Evolutionary conservation across 1,140 invertebrate species (phyloP).

Genomic region (Pollicipes pollicipes): DNA sequence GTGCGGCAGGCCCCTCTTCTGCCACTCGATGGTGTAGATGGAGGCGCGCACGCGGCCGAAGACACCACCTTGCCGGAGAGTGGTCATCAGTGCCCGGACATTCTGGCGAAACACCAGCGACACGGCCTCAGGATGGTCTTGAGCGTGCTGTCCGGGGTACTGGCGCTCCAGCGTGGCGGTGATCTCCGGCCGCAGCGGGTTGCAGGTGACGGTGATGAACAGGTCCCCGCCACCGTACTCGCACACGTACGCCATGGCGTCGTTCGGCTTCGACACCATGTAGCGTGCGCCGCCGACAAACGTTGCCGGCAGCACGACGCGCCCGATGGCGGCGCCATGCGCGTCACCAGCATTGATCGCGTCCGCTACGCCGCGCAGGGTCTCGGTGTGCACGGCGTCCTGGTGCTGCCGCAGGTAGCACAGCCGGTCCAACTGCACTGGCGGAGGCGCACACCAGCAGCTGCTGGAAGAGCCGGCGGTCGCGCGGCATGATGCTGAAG

Average conservation of each 20-base stretch:
- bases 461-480: slow-evolving; percentile 5
- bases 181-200: slow-evolving; percentile 27
- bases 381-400: slow-evolving; percentile 2
- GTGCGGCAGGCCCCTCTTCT: slow-evolving; percentile 31
- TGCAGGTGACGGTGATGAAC: slow-evolving; percentile 30
- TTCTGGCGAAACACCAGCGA: slow-evolving; percentile 15
- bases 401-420: slow-evolving; percentile 5
- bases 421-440: slow-evolving; percentile 1
- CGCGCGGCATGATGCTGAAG: slow-evolving; percentile 9
- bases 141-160: slow-evolving; percentile 9
- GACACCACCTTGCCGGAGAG: slow-evolving; percentile 15
- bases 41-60: slow-evolving; percentile 15
- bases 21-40: slow-evolving; percentile 26
- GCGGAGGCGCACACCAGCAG: slow-evolving; percentile 4
- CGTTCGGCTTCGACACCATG: no score
- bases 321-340: not conserved
- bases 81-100: slow-evolving; percentile 10
- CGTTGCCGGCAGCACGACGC: slow-evolving; percentile 8
- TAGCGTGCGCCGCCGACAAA: slow-evolving; percentile 17
- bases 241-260: slow-evolving; percentile 23
- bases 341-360: not conserved
- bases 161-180: slow-evolving; percentile 13
- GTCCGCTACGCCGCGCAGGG: slow-evolving; percentile 4
- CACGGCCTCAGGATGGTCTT: slow-evolving; percentile 18
- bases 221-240: slow-evolving; percentile 25